phyloP scores from a whole-genome alignment of 2,797 vertebrate genomes.

The Hemitrygon akajei region DNA sequence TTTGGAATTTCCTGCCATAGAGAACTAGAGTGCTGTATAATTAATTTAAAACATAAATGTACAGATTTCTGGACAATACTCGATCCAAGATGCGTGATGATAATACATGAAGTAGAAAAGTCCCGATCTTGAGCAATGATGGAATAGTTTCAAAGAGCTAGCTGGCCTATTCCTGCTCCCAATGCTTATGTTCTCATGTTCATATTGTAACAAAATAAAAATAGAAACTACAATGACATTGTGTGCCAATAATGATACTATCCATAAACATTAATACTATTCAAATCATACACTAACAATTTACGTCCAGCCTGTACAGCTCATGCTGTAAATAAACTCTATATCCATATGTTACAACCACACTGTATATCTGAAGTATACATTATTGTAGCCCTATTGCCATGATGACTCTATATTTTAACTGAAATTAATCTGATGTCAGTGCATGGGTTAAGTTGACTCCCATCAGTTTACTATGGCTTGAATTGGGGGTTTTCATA shows the following conservation, averaged over 20 bases:
- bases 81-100: too few species aligned
- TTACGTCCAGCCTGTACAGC: too few species aligned
- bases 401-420: too few species aligned
- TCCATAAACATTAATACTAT: background rate
- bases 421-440: constrained; percentile 41
- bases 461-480: constrained; percentile 44
- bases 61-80: background rate
- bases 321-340: background rate
- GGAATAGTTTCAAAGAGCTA: too few species aligned
- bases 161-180: too few species aligned
- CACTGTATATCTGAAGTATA: too few species aligned
- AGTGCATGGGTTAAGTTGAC: constrained; percentile 36
- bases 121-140: too few species aligned
- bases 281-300: background rate
- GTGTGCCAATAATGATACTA: background rate
- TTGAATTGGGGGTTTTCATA: constrained; percentile 57
- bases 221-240: background rate
- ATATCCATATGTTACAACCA: background rate
- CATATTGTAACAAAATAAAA: too few species aligned
- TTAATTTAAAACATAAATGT: background rate
- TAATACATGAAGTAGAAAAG: background rate
- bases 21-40: background rate
- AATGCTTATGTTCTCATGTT: too few species aligned
- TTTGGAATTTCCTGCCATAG: too few species aligned
- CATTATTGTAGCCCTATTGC: background rate